Conservation (phyloP, 2,113 vertebrate species). For the Elephas maximus region DNA sequence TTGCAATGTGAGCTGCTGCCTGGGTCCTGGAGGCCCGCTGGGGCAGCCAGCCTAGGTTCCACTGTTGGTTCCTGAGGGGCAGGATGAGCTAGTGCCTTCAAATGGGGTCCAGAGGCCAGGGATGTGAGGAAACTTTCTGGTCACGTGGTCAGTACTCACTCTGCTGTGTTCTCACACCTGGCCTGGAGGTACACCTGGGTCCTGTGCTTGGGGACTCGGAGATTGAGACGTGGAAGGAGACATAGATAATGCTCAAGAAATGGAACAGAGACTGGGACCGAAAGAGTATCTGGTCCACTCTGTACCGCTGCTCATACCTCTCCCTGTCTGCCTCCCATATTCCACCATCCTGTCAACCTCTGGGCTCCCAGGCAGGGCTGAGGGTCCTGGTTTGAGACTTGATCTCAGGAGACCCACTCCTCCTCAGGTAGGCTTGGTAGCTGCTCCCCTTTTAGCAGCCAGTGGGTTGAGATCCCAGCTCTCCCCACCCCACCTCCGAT, state of each 20-base stretch:
- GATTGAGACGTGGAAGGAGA: background rate
- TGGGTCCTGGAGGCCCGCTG: background rate
- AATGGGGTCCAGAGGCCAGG: background rate
- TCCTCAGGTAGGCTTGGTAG: background rate
- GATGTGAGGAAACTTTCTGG: background rate
- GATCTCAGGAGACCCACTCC: background rate
- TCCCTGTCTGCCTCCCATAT: accelerated
- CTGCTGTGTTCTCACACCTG: background rate
- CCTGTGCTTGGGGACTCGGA: background rate
- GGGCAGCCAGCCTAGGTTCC: constrained; percentile 39
- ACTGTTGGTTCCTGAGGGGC: background rate
- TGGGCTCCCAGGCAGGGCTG: background rate
- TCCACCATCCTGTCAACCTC: background rate
- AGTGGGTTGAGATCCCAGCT: background rate
- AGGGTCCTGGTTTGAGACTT: background rate
- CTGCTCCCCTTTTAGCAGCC: background rate
- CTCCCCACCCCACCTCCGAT: background rate
- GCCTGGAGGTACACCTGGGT: background rate
- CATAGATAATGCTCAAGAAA: background rate
- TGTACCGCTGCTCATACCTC: accelerated
- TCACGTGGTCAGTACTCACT: background rate
- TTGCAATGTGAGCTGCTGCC: constrained; percentile 70
- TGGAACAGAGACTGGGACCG: background rate
- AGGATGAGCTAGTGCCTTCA: background rate
- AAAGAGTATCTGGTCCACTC: background rate